Evolutionary conservation across 2,888 invertebrate genomes (phyloP), one percentile per base, ranked within the genome.

Genomic region (Hemistola chrysoprasaria): DNA sequence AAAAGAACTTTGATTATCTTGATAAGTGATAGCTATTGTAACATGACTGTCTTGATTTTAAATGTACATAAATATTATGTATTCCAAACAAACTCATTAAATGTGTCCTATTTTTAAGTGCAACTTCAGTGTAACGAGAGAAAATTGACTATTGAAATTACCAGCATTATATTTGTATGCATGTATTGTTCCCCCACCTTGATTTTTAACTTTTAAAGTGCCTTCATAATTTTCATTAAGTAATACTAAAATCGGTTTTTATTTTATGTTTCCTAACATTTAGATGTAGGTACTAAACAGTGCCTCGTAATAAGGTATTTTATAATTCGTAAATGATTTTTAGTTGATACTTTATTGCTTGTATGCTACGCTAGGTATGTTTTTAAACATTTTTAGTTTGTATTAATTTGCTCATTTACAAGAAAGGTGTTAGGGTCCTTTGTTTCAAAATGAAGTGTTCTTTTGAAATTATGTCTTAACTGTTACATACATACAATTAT

Each of bases 71-170:
- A 48, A 36, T 70, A 67, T 73, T 74, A 75, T 75, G 72, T 75
- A 50, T 49, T 65, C 60, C 69, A 71, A 71, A 63, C 64, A 65
- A 63, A 69, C 69, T 68, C 65, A 24, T 8, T 28, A 37, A 71
- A 72, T 75, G 71, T 78, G 73, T 78, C 72, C 63, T 82, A 82
- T 71, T 76, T 78, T 70, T 86, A 86, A 87, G 85, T 71, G 80
- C 77, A 85, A 83, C 78, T 76, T 70, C 79, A 77, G 79, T 86
- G 85, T 85, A 78, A 84, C 82, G 86, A 85, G 84, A 85, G 84
- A 84, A 78, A 72, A 69, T 71, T 72, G 63, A 69, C 65, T 62
- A 74, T 62, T 64, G 68, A 62, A 63, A 65, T 55, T 61, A 56
- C 43, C 53, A 47, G 35, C 51, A 49, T 63, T 69, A 71, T 72